Evolutionary conservation across 2,888 invertebrate genomes (phyloP).

Genomic region (Drosophila mayaguana): DNA sequence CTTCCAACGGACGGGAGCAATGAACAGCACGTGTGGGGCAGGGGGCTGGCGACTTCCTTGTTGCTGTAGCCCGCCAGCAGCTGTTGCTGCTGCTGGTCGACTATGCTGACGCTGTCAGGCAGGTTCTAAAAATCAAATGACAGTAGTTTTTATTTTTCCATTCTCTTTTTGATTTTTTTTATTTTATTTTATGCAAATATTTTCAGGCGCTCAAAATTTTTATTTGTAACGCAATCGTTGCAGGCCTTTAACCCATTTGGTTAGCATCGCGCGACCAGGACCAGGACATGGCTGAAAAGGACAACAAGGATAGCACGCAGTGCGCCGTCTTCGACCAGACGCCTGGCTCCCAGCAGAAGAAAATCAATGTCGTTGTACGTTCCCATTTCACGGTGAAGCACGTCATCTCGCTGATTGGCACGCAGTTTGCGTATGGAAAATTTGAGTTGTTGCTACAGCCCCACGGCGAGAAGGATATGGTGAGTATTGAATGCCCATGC

Average conservation of each 20-base stretch:
- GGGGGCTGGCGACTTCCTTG: conserved; percentile 23
- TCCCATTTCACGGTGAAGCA: conserved; percentile 81
- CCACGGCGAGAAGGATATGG: conserved; percentile 73
- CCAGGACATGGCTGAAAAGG: conserved; percentile 47
- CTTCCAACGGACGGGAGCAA: conserved; percentile 25
- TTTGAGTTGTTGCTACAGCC: conserved; percentile 84
- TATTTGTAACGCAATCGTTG: conserved; percentile 4
- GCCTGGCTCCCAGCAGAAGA: conserved; percentile 83
- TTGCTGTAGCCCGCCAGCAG: not conserved
- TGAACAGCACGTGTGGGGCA: conserved; percentile 34
- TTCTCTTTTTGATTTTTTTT: not conserved
- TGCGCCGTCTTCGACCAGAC: conserved; percentile 84
- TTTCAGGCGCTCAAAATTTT: conserved; percentile 38
- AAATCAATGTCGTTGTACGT: conserved; percentile 83
- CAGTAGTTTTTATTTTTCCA: conserved; percentile 18
- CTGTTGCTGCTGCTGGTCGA: not conserved
- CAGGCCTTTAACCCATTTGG: conserved; percentile 40
- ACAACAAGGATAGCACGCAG: conserved; percentile 71
- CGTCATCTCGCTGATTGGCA: conserved; percentile 81
- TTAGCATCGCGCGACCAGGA: conserved; percentile 17
- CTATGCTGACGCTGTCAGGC: conserved; percentile 10
- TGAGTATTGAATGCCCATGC: conserved; percentile 35
- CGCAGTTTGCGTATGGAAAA: conserved; percentile 82
- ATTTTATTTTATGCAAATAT: conserved; percentile 11
- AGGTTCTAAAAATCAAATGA: conserved; percentile 31